A percentile compares a stretch with the other conserved stretches of the same genome.
These are phyloP conservation scores for Dryococelus australis DNA, from an alignment of 2,888 invertebrate species.

Conservation along the genomic window DNA sequence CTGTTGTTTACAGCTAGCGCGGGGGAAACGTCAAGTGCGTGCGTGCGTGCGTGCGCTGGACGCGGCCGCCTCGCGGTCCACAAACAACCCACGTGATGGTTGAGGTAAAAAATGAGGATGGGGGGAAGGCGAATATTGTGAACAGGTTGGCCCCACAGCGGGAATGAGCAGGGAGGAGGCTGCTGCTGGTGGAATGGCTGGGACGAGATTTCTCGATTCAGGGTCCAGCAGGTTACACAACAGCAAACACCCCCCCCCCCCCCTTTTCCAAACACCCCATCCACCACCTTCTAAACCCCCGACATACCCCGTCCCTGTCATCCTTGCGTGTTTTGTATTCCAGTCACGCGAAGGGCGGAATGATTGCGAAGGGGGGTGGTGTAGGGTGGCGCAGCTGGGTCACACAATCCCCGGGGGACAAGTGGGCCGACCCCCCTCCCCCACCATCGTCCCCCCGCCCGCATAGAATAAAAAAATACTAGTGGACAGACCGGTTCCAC, in stretches of 20 bases:
- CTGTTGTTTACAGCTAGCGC: too few species aligned
- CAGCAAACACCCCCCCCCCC: not conserved
- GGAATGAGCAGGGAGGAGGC: not conserved
- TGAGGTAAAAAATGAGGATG: too few species aligned
- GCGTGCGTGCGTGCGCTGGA: too few species aligned
- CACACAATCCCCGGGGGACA: not conserved
- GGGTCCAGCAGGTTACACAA: conserved; percentile 16
- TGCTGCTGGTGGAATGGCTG: not conserved
- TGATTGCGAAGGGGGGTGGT: too few species aligned
- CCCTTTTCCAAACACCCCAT: not conserved
- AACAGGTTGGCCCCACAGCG: not conserved
- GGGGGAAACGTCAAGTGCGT: too few species aligned
- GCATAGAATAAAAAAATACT: not conserved
- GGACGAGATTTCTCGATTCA: not conserved
- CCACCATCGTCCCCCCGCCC: too few species aligned
- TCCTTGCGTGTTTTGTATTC: not conserved
- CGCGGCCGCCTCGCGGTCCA: too few species aligned
- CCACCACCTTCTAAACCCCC: too few species aligned
- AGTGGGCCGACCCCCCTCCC: not conserved
- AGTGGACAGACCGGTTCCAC: not conserved
- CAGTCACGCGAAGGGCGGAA: not conserved
- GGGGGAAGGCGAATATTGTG: not conserved
- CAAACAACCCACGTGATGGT: too few species aligned
- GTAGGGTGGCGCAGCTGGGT: not conserved
- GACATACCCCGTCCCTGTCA: not conserved